Evolutionary conservation across 2,113 vertebrate genomes (phyloP).

Genomic region (Plectropomus leopardus): DNA sequence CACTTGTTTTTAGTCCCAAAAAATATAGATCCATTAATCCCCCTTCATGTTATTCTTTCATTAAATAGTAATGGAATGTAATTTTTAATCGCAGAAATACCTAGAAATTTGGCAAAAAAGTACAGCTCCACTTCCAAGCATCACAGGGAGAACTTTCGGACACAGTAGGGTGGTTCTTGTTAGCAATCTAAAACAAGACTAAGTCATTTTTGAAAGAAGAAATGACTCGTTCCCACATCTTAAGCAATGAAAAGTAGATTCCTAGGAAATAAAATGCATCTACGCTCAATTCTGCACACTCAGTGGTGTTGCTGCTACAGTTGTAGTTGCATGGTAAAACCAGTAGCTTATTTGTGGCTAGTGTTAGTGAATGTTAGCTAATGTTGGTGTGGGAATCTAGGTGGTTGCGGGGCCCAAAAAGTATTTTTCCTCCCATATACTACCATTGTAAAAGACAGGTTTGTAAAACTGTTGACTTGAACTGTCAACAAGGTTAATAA

Average conservation of each 20-base stretch:
- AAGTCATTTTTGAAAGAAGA: background rate
- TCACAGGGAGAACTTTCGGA: background rate
- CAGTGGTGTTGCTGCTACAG: too few species aligned
- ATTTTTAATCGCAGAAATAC: background rate
- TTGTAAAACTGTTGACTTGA: too few species aligned
- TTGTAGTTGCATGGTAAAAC: background rate
- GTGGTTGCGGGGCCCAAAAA: too few species aligned
- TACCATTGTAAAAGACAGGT: too few species aligned
- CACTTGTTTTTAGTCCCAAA: too few species aligned
- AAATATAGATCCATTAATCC: background rate
- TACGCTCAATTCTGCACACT: background rate
- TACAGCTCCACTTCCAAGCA: background rate
- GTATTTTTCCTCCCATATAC: too few species aligned
- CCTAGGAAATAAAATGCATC: background rate
- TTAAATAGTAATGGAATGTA: background rate
- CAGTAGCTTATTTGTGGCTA: background rate
- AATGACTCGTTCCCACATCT: too few species aligned
- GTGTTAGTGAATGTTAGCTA: too few species aligned
- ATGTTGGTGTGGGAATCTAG: too few species aligned
- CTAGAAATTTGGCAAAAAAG: background rate
- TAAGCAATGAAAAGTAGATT: background rate
- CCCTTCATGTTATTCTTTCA: background rate
- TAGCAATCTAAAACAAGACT: background rate
- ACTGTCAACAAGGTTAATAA: too few species aligned
- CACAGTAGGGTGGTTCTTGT: background rate